These are phyloP conservation scores for Meiosimyza platycephala DNA, from an alignment of 2,888 invertebrate genomes.

Conservation along the genomic window DNA sequence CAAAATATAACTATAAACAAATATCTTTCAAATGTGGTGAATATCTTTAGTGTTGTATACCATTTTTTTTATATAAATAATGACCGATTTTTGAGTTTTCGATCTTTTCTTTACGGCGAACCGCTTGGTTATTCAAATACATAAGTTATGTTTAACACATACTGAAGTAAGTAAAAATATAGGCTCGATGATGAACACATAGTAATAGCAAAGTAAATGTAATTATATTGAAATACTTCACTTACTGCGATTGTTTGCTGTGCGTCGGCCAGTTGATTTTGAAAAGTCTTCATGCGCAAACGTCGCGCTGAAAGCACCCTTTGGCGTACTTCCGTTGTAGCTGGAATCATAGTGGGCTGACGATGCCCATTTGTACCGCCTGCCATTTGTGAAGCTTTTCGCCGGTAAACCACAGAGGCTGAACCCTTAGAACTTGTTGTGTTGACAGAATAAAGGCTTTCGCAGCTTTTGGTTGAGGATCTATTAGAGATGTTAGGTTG, in stretches of 20 bases:
- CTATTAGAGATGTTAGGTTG: slow-evolving; percentile 44
- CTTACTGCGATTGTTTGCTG: slow-evolving; percentile 81
- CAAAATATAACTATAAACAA: too few relatives aligned
- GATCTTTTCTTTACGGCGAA: too few relatives aligned
- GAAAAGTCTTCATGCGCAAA: slow-evolving; percentile 79
- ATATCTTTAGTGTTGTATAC: too few relatives aligned
- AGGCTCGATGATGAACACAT: too few relatives aligned
- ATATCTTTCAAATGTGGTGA: too few relatives aligned
- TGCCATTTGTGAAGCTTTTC: slow-evolving; percentile 49
- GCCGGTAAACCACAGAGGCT: slow-evolving; percentile 57
- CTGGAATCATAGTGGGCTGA: slow-evolving; percentile 55
- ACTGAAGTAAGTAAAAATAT: too few relatives aligned
- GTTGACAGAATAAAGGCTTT: slow-evolving; percentile 64
- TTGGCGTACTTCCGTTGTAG: slow-evolving; percentile 69
- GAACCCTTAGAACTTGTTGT: slow-evolving; percentile 64
- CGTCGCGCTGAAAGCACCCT: slow-evolving; percentile 82
- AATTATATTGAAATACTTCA: slow-evolving; percentile 28
- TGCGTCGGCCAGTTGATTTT: slow-evolving; percentile 83
- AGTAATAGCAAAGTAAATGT: too few relatives aligned
- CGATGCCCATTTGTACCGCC: slow-evolving; percentile 44
- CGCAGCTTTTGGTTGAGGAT: slow-evolving; percentile 65
- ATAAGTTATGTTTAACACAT: too few relatives aligned
- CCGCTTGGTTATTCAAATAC: too few relatives aligned
- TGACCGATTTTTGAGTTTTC: too few relatives aligned
- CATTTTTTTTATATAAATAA: too few relatives aligned